Percentiles rank a stretch among this genome's conserved stretches.
Evolutionary conservation across 2,888 invertebrate species (phyloP).

Genomic region (Lacanobia wlatinum): DNA sequence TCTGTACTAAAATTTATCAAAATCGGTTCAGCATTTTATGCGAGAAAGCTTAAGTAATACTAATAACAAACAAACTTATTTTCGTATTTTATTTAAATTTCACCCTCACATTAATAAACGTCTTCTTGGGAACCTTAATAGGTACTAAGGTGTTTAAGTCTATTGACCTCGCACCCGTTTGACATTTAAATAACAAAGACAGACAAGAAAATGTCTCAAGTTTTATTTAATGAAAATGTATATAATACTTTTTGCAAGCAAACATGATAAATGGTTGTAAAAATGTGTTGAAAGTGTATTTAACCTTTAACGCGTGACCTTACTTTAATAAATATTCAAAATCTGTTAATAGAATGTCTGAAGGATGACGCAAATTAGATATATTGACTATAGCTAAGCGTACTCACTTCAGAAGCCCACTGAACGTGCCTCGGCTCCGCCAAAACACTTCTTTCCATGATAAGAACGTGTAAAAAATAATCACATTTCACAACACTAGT

Average conservation of each 20-base stretch:
- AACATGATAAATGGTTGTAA: not conserved
- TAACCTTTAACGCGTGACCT: conserved; percentile 20
- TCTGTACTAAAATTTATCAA: too few species aligned
- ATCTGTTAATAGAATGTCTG: not conserved
- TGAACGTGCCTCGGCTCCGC: conserved; percentile 85
- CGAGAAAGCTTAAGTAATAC: too few species aligned
- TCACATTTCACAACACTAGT: conserved; percentile 84
- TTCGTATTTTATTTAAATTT: not conserved
- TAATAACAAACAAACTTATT: too few species aligned
- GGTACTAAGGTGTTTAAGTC: conserved; percentile 16
- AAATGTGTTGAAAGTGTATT: not conserved
- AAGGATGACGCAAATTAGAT: conserved; percentile 24
- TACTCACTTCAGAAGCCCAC: conserved; percentile 88
- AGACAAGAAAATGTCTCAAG: not conserved
- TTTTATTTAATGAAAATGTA: too few species aligned
- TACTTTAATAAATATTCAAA: conserved; percentile 4
- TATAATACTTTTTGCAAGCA: not conserved
- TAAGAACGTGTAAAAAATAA: conserved; percentile 71
- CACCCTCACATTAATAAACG: not conserved
- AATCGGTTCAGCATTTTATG: too few species aligned
- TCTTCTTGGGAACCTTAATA: conserved; percentile 3
- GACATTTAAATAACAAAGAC: not conserved
- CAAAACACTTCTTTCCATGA: conserved; percentile 88
- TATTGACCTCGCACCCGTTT: conserved; percentile 17
- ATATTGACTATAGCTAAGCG: conserved; percentile 2